Evolutionary conservation across 2,797 vertebrate genomes (phyloP).

Genomic region (Pseudochirops cupreus): DNA sequence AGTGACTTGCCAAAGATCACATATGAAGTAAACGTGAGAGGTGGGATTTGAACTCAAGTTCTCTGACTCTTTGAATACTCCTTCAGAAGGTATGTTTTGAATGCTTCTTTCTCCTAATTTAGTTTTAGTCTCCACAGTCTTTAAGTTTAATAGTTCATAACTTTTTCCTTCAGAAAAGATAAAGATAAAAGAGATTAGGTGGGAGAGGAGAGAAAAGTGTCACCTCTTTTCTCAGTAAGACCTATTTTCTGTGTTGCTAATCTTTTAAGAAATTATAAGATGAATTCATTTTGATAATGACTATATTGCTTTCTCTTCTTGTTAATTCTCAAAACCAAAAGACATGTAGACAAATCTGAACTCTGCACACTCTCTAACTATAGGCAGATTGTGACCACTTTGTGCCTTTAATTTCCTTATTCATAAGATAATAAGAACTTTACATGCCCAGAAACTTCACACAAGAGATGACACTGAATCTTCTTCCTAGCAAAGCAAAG

Average conservation of each 20-base stretch:
- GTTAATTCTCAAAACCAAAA: conserved; percentile 66
- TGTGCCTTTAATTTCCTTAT: neutral
- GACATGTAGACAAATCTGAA: conserved; percentile 38
- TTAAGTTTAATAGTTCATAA: neutral
- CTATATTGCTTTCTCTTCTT: conserved; percentile 71
- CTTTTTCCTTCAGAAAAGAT: neutral
- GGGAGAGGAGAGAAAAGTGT: conserved; percentile 63
- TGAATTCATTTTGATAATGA: conserved; percentile 60
- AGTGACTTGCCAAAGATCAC: neutral
- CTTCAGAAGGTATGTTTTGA: neutral
- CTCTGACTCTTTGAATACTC: neutral
- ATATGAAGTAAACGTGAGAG: neutral
- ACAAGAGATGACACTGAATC: neutral
- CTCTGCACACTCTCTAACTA: neutral
- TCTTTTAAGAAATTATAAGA: conserved; percentile 75
- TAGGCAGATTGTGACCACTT: conserved; percentile 4
- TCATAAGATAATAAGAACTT: neutral
- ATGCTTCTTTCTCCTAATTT: neutral
- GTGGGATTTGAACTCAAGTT: neutral
- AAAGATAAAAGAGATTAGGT: neutral
- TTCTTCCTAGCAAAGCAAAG: neutral
- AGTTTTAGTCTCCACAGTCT: neutral
- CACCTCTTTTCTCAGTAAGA: conserved; percentile 62
- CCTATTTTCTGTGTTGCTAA: conserved; percentile 55
- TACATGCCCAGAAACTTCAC: neutral